phyloP scores from a whole-genome alignment of 2,113 vertebrate species.

The Eulemur macaco region DNA sequence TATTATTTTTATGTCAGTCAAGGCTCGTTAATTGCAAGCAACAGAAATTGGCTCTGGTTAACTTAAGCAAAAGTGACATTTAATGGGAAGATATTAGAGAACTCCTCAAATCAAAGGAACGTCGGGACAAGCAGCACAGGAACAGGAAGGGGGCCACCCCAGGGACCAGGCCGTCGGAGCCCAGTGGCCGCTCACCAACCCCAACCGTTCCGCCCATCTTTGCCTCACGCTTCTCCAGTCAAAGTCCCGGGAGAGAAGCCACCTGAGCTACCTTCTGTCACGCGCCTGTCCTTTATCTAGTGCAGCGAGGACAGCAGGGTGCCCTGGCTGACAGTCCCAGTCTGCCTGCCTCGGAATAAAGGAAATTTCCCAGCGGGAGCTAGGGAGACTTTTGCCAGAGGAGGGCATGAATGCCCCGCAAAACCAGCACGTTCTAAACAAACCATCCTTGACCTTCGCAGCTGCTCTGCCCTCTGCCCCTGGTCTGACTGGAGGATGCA shows the following conservation, averaged over 20 bases:
- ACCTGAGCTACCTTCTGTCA: not conserved
- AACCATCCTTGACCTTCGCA: not conserved
- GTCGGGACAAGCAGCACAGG: not conserved
- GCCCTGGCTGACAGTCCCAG: not conserved
- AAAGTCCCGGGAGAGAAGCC: not conserved
- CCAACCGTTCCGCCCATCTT: not conserved
- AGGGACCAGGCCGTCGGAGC: not conserved
- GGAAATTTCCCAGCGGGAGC: not conserved
- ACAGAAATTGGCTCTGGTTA: slow-evolving; percentile 37
- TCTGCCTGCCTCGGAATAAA: not conserved
- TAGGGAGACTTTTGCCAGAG: not conserved
- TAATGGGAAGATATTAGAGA: slow-evolving; percentile 18
- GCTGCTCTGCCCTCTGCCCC: not conserved
- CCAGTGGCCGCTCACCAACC: not conserved
- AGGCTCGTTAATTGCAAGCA: slow-evolving; percentile 19
- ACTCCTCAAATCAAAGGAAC: slow-evolving; percentile 22
- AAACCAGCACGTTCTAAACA: not conserved
- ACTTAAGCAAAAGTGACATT: slow-evolving; percentile 7
- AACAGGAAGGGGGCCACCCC: not conserved
- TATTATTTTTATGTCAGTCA: slow-evolving; percentile 55
- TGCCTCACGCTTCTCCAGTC: not conserved
- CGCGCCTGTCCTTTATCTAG: not conserved
- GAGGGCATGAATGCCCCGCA: not conserved
- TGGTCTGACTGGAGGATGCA: not conserved
- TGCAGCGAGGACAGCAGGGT: not conserved